Percentiles rank a stretch among this genome's conserved stretches.
These are phyloP conservation scores for Dolichallabes microphthalmus DNA, from an alignment of 2,113 vertebrate species.

Conservation along the genomic window DNA sequence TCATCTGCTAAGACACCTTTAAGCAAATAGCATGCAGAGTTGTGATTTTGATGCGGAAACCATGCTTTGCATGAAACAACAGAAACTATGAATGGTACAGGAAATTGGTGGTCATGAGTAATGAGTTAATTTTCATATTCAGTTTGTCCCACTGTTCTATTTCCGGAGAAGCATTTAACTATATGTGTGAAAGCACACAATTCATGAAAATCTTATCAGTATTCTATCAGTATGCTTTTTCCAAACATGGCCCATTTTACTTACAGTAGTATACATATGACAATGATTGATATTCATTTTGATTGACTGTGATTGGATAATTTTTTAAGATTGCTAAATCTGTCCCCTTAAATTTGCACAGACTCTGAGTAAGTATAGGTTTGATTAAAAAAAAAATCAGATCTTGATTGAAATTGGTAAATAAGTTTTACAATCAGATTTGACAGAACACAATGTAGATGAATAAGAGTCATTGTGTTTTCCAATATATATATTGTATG, in stretches of 20 bases:
- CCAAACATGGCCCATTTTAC: neutral
- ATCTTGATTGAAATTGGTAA: neutral
- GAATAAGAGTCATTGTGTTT: neutral
- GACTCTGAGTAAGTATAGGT: neutral
- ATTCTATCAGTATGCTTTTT: no score
- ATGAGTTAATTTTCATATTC: slow-evolving; percentile 3
- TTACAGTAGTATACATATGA: neutral
- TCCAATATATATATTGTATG: neutral
- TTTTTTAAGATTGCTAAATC: neutral
- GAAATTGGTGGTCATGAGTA: slow-evolving; percentile 12
- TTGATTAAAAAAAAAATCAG: neutral
- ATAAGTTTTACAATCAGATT: neutral
- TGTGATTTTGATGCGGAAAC: neutral
- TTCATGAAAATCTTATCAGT: neutral
- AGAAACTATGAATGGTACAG: neutral
- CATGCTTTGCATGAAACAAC: neutral
- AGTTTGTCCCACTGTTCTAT: neutral
- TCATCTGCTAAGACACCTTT: neutral
- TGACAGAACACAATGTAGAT: neutral
- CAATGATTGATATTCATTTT: neutral
- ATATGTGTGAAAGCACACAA: neutral
- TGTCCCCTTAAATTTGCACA: neutral
- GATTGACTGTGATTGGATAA: neutral
- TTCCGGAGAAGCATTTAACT: neutral
- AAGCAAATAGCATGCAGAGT: slow-evolving; percentile 8